phyloP scores from a whole-genome alignment of 1,140 invertebrate genomes.

The Agrilus planipennis region DNA sequence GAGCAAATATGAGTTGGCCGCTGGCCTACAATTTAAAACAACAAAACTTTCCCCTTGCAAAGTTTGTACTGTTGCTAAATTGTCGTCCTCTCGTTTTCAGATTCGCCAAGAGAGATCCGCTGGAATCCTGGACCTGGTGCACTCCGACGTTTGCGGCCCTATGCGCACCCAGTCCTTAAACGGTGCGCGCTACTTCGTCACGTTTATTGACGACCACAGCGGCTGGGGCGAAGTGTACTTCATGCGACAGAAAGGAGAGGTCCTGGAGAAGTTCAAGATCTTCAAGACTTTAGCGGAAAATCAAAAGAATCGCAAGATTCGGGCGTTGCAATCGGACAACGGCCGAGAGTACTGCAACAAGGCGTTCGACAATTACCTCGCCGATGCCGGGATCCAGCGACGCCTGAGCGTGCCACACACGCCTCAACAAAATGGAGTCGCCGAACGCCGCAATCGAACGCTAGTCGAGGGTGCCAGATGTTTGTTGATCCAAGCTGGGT shows the following conservation, averaged over 20 bases:
- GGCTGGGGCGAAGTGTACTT: slow-evolving; percentile 22
- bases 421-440: slow-evolving; percentile 38
- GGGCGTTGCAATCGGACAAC: slow-evolving; percentile 12
- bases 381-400: background rate
- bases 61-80: too few species aligned
- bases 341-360: slow-evolving; percentile 9
- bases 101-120: too few species aligned
- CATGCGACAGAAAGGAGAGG: slow-evolving; percentile 28
- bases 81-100: too few species aligned
- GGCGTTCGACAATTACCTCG: background rate
- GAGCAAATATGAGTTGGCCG: too few species aligned
- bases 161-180: slow-evolving; percentile 25
- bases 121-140: slow-evolving; percentile 23
- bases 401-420: slow-evolving; percentile 25
- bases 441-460: slow-evolving; percentile 36
- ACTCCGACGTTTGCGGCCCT: slow-evolving; percentile 30
- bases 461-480: slow-evolving; percentile 32
- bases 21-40: too few species aligned
- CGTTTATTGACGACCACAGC: slow-evolving; percentile 31
- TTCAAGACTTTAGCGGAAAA: slow-evolving; percentile 17
- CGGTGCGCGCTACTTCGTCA: slow-evolving; percentile 27
- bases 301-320: slow-evolving; percentile 9
- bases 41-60: too few species aligned
- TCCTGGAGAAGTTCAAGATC: slow-evolving; percentile 19
- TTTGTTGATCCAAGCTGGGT: slow-evolving; percentile 22